These are phyloP conservation scores for Chiridota heheva DNA, from an alignment of 35 echinoderm and acorn worm genomes.

Conservation along the genomic window DNA sequence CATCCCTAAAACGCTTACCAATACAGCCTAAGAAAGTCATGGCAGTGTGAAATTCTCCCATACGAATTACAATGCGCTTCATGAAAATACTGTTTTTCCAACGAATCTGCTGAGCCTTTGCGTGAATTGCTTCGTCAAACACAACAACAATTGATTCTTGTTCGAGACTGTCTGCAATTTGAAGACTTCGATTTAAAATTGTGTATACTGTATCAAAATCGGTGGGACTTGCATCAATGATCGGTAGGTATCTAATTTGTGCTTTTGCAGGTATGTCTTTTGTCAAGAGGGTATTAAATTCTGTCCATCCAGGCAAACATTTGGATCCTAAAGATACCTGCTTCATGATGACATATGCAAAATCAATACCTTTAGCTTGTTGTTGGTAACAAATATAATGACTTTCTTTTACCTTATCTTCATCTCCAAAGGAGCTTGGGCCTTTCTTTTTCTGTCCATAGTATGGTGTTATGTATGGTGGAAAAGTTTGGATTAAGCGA, in stretches of 20 bases:
- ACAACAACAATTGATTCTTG: neutral
- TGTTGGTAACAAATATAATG: neutral
- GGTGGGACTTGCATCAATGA: slow-evolving; percentile 69
- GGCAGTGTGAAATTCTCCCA: slow-evolving; percentile 67
- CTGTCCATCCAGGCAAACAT: slow-evolving; percentile 51
- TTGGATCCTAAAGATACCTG: neutral
- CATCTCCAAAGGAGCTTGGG: neutral
- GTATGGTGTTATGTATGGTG: slow-evolving; percentile 10
- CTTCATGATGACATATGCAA: neutral
- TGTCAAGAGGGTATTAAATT: slow-evolving; percentile 31
- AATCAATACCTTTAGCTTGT: slow-evolving; percentile 1
- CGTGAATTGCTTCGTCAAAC: slow-evolving; percentile 54
- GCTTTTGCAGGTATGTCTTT: neutral
- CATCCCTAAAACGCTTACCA: slow-evolving; percentile 76
- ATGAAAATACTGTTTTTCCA: slow-evolving; percentile 33
- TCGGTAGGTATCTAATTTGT: slow-evolving; percentile 54
- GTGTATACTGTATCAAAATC: slow-evolving; percentile 65
- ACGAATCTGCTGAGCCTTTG: slow-evolving; percentile 45
- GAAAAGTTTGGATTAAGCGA: neutral
- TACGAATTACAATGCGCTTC: slow-evolving; percentile 47
- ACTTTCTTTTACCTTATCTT: neutral
- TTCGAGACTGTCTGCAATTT: slow-evolving; percentile 25
- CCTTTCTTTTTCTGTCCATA: slow-evolving; percentile 13
- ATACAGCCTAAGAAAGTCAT: slow-evolving; percentile 61
- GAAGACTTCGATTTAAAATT: slow-evolving; percentile 44